A percentile compares a stretch with the other conserved stretches of the same genome.
phyloP scores from a whole-genome alignment of 1,140 invertebrate genomes.

The Drosophila arizonae region DNA sequence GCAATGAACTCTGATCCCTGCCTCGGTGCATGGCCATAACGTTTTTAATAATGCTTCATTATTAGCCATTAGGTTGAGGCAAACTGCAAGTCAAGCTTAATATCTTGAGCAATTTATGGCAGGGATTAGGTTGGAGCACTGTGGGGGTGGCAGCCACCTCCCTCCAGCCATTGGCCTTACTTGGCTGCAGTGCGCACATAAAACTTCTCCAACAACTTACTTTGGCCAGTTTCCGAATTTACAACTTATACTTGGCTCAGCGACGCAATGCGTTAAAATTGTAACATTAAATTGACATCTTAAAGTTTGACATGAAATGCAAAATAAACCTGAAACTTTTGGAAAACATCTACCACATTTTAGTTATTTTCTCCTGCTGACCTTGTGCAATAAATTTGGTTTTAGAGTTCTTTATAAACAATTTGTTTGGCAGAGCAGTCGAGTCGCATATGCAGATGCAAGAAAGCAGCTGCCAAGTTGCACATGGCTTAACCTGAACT shows the following conservation, averaged over 20 bases:
- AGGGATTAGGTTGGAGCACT: conserved; percentile 2
- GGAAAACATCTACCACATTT: background rate
- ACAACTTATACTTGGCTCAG: conserved; percentile 21
- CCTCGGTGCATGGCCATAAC: conserved; percentile 5
- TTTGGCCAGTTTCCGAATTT: conserved; percentile 28
- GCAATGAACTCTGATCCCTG: background rate
- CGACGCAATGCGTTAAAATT: conserved; percentile 12
- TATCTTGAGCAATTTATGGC: conserved; percentile 39
- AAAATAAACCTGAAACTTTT: background rate
- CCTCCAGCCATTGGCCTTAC: background rate
- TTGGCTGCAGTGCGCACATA: conserved; percentile 12
- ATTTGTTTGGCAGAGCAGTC: too few relatives aligned
- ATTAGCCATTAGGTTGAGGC: conserved; percentile 62
- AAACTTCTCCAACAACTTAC: conserved; percentile 30
- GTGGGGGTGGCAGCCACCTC: background rate
- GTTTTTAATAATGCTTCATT: conserved; percentile 65
- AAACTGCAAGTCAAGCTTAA: conserved; percentile 57
- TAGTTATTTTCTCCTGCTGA: background rate
- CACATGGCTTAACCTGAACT: too few relatives aligned
- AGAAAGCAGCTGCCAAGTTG: too few relatives aligned
- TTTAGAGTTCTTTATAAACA: background rate
- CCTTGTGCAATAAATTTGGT: background rate
- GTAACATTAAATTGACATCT: conserved; percentile 8
- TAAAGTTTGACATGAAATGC: conserved; percentile 9
- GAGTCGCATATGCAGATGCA: too few relatives aligned